Evolutionary conservation across 2,797 vertebrate species (phyloP), one percentile per base, ranked within the genome.

Genomic region (Pachyuromys duprasi): DNA sequence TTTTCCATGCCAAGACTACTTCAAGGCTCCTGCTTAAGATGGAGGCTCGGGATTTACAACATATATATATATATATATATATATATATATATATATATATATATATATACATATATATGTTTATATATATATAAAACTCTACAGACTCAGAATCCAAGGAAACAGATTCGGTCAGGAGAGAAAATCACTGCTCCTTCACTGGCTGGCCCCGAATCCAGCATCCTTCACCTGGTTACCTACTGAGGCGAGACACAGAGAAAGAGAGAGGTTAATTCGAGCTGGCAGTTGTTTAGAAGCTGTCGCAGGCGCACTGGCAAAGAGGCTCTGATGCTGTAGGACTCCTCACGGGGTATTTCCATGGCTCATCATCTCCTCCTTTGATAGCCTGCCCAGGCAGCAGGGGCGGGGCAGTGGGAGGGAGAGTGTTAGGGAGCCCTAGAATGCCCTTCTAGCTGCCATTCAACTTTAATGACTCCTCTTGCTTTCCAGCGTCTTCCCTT

Each of bases 381-480:
- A 91, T 76, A 60, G 36, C 62, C 69, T 53, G 89, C 82, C 49
- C 53, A 67, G 14, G 84, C 0, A 2, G 76, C 8, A 31, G 63
- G 45, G 78, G 15, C 0, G 1, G 28, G 67, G 14, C 45, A 22
- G 72, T 78, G 67, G 18, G 60, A 12, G 12, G 45, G 26, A 62
- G 31, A 0, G 53, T 31, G 72, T 24, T 63, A 39, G 82, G 91
- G 78, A 82, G 90, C 55, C 76, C 75, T 86, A 3, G 65, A 74
- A 90, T 11, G 65, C 57, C 93, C 91, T 80, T 93, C 89, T 36
- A 4, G 8, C 84, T 96, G 93, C 67, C 93, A 89, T 70, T 96
- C 72, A 75, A 57, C 82, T 93, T 88, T 95, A 97, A 97, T 97
- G 96, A 98, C 89, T 87, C 70, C 57, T 92, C 93, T 65, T 55